phyloP scores from a whole-genome alignment of 2,888 invertebrate species.

The Gerris lacustris region DNA sequence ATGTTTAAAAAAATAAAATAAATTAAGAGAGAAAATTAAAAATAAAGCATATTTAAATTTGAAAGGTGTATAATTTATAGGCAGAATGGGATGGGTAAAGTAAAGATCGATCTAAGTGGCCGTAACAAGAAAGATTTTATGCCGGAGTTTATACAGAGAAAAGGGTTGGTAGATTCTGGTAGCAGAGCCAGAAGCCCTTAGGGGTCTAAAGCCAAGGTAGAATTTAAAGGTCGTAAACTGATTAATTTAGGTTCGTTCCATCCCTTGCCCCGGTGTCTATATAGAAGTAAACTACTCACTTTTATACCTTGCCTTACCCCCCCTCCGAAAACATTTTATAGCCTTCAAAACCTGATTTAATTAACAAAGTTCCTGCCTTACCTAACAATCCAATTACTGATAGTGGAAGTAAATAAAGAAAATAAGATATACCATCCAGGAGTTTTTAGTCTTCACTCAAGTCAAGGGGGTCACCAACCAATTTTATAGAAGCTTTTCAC shows the following conservation, averaged over 20 bases:
- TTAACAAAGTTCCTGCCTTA: not conserved
- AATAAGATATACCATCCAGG: not conserved
- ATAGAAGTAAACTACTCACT: not conserved
- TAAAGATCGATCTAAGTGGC: not conserved
- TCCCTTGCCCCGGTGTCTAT: not conserved
- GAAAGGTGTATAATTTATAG: no score
- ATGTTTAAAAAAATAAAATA: no score
- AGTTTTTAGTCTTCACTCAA: no score
- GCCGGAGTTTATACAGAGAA: not conserved
- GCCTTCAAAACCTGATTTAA: slow-evolving; percentile 1
- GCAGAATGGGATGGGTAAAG: not conserved
- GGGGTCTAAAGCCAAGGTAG: no score
- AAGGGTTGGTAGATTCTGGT: no score
- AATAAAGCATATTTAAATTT: no score
- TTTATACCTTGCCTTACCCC: not conserved
- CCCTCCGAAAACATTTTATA: not conserved
- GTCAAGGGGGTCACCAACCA: no score
- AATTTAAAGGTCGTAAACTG: slow-evolving; percentile 1
- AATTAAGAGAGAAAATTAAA: no score
- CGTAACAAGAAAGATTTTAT: not conserved
- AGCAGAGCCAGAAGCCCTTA: no score
- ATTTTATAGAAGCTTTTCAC: no score
- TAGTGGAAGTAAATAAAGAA: slow-evolving; percentile 3
- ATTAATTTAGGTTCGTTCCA: not conserved
- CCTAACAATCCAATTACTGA: not conserved